Percentiles rank a stretch among this genome's conserved stretches.
These are phyloP conservation scores for Austrolebias charrua DNA, from an alignment of 2,797 vertebrate species.

Conservation along the genomic window DNA sequence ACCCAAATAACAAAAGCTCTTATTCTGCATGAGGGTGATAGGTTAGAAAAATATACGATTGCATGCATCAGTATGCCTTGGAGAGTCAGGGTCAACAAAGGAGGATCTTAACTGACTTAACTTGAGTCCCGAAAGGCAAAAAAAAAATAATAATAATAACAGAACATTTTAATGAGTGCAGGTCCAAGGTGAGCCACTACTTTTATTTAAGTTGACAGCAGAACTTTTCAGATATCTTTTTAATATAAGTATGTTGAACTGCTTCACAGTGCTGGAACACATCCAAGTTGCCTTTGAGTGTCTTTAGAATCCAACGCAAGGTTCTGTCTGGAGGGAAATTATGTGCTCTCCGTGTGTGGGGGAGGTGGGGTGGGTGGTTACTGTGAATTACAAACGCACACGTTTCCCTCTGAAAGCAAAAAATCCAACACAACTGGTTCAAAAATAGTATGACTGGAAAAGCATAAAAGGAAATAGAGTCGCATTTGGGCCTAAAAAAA, in stretches of 20 bases:
- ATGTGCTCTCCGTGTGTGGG: conserved; percentile 13
- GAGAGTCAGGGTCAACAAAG: conserved; percentile 39
- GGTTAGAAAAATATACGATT: conserved; percentile 25
- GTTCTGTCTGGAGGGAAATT: conserved; percentile 34
- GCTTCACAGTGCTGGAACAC: conserved; percentile 40
- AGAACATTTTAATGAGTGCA: conserved; percentile 60
- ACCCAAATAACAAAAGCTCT: conserved; percentile 18
- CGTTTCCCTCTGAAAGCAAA: conserved; percentile 54
- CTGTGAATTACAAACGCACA: conserved; percentile 49
- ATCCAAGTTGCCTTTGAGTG: conserved; percentile 28
- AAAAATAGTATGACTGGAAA: conserved; percentile 28
- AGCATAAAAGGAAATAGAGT: not conserved
- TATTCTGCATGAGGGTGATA: conserved; percentile 7
- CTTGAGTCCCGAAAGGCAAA: conserved; percentile 47
- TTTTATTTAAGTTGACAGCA: conserved; percentile 58
- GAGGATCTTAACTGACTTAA: conserved; percentile 59
- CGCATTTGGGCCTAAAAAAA: too few species aligned
- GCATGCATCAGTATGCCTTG: conserved; percentile 17
- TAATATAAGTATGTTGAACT: conserved; percentile 46
- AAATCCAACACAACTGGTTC: conserved; percentile 53
- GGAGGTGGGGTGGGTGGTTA: not conserved
- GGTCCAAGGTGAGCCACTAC: conserved; percentile 55
- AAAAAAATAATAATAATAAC: conserved; percentile 22
- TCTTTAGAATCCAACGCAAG: conserved; percentile 47
- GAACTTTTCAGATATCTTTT: conserved; percentile 43